Percentiles rank a stretch among this genome's conserved stretches.
Evolutionary conservation across 64 coral and sea anemone genomes (phyloP).

Genomic region (Stichodactyla mertensii): DNA sequence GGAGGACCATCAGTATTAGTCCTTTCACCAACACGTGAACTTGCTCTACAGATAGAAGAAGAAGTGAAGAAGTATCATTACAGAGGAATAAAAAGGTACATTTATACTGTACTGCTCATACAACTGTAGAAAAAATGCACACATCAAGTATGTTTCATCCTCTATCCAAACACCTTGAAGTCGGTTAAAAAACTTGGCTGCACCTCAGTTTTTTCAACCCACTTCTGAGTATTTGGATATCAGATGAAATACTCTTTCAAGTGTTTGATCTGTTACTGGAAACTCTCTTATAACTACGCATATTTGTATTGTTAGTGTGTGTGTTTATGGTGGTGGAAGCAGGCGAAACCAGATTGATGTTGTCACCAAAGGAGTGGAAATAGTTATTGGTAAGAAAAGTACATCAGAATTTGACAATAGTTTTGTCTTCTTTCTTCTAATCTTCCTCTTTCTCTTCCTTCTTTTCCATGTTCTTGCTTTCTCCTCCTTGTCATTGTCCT

Average conservation of each 20-base stretch:
- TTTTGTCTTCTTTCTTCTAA: no score
- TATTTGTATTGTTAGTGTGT: constrained; percentile 63
- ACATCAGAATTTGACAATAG: background rate
- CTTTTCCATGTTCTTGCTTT: background rate
- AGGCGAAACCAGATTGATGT: constrained; percentile 73
- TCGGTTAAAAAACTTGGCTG: no score
- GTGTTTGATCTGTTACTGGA: background rate
- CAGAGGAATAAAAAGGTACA: constrained; percentile 88
- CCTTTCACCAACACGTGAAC: constrained; percentile 87
- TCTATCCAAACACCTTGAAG: no score
- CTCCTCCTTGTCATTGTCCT: background rate
- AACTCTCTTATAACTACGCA: background rate
- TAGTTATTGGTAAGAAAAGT: constrained; percentile 81
- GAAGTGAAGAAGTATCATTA: constrained; percentile 99
- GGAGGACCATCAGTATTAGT: constrained; percentile 80
- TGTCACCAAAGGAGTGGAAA: constrained; percentile 89
- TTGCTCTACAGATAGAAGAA: constrained; percentile 88
- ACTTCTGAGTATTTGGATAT: no score
- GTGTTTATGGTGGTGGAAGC: constrained; percentile 93
- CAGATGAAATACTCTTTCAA: no score
- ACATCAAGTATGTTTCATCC: no score
- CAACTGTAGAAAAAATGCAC: no score
- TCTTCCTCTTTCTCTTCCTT: no score
- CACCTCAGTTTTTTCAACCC: no score
- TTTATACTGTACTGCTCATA: background rate